phyloP scores from a whole-genome alignment of 2,797 vertebrate genomes.

The Thripadectes ignobilis region DNA sequence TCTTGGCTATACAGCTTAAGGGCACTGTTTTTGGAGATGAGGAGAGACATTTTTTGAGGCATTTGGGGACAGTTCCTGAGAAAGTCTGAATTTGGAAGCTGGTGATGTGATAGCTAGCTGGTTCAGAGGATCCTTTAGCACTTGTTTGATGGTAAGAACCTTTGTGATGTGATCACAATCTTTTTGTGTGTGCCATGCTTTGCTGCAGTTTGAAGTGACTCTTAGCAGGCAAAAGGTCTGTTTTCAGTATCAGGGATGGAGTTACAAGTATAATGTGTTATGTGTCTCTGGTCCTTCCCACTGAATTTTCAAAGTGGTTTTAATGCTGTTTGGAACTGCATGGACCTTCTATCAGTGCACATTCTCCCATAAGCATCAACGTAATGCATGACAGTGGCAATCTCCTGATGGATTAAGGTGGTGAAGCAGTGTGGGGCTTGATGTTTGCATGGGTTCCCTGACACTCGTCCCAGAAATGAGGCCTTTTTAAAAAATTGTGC shows the following conservation, averaged over 20 bases:
- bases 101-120: neutral
- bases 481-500: neutral
- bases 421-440: neutral
- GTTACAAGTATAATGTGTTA: rapidly evolving
- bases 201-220: neutral
- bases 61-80: neutral
- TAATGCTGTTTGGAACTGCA: neutral
- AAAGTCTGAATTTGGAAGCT: neutral
- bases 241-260: neutral
- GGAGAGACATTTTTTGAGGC: neutral
- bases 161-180: rapidly evolving
- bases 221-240: neutral
- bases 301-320: neutral
- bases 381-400: neutral
- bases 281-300: neutral
- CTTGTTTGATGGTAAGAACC: neutral
- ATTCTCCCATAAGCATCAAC: neutral
- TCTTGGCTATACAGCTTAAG: neutral
- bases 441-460: neutral
- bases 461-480: neutral
- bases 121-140: rapidly evolving
- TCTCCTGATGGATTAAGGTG: neutral
- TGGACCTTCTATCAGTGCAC: rapidly evolving
- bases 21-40: conserved; percentile 17
- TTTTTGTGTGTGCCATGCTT: neutral